These are phyloP conservation scores for Rousettus leschenaultii DNA, from an alignment of 2,113 vertebrate genomes.

Conservation along the genomic window DNA sequence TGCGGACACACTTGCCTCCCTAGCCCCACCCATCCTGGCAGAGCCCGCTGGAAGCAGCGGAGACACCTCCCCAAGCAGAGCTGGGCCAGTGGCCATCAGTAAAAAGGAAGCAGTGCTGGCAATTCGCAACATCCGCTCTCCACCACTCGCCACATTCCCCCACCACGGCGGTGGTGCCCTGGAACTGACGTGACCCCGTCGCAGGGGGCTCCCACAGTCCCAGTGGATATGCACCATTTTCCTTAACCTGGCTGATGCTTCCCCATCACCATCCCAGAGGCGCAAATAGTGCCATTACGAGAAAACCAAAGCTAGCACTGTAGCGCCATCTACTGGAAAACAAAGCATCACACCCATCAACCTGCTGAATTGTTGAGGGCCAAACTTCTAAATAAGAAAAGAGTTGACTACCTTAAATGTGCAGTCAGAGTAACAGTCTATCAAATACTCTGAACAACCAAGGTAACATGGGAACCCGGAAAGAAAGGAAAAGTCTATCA, in stretches of 20 bases:
- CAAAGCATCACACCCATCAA: background rate
- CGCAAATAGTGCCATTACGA: background rate
- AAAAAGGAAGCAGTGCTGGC: background rate
- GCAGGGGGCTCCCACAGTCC: background rate
- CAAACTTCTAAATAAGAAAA: background rate
- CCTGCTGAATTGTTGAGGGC: background rate
- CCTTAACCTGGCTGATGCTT: background rate
- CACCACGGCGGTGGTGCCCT: background rate
- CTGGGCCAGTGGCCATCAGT: background rate
- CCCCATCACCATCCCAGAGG: background rate
- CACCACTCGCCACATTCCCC: background rate
- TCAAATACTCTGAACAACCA: background rate
- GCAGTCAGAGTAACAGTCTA: background rate
- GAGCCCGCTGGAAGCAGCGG: background rate
- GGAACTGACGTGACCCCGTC: background rate
- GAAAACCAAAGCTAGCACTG: background rate
- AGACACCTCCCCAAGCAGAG: background rate
- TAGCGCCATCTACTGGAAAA: background rate
- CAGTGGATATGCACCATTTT: background rate
- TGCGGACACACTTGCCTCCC: background rate
- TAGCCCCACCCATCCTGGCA: background rate
- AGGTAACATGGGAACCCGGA: background rate
- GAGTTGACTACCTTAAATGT: background rate
- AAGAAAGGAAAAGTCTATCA: background rate
- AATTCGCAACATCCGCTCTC: background rate